Percentiles rank a stretch among this genome's conserved stretches.
These are phyloP conservation scores for Sphyrna mokarran DNA, from an alignment of 2,113 vertebrate genomes.

Conservation along the genomic window DNA sequence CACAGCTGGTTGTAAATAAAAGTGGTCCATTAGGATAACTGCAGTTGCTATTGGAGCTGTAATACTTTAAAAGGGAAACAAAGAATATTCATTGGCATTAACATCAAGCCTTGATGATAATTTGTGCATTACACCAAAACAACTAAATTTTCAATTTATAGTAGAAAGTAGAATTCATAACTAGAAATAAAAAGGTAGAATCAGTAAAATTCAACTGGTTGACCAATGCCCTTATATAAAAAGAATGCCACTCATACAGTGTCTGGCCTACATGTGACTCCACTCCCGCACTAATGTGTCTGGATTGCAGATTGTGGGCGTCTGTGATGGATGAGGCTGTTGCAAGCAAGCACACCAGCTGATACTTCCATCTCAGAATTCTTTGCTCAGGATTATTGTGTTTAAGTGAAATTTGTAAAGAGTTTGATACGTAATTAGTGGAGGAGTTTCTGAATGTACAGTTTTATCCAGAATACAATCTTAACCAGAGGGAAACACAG, in stretches of 20 bases:
- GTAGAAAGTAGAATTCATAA: neutral
- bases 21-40: neutral
- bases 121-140: neutral
- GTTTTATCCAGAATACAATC: neutral
- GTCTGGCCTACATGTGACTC: neutral
- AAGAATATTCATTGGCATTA: neutral
- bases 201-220: neutral
- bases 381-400: neutral
- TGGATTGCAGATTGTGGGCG: neutral
- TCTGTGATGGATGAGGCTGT: neutral
- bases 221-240: neutral
- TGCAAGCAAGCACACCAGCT: neutral
- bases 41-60: neutral
- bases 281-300: neutral
- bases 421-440: too few species aligned
- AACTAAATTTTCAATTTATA: neutral
- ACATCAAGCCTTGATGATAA: neutral
- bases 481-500: neutral
- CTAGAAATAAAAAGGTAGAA: neutral
- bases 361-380: neutral
- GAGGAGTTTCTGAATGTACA: neutral
- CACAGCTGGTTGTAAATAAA: neutral
- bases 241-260: neutral
- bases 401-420: neutral
- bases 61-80: neutral